Evolutionary conservation across 2,888 invertebrate species (phyloP).

Genomic region (Drosophila emarginata): DNA sequence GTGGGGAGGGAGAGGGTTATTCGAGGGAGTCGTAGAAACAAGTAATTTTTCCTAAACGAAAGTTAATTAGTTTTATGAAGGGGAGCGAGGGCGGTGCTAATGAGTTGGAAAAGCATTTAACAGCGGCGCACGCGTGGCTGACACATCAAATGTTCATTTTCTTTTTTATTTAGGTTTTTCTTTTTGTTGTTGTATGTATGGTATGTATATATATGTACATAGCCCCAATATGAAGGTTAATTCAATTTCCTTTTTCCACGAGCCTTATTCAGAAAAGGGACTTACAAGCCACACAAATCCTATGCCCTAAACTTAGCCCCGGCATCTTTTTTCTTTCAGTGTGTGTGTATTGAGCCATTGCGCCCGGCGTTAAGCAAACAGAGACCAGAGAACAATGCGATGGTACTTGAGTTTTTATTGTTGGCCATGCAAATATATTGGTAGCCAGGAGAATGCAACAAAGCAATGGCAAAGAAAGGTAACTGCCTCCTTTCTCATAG

Average conservation of each 20-base stretch:
- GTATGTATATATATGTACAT: too few relatives aligned
- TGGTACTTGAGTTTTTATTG: constrained; percentile 77
- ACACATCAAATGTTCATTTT: constrained; percentile 17
- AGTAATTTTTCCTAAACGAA: constrained; percentile 66
- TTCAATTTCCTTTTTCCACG: neutral
- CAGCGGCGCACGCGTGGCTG: constrained; percentile 45
- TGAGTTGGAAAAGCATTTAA: constrained; percentile 61
- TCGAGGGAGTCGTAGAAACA: constrained; percentile 10
- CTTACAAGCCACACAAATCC: constrained; percentile 7
- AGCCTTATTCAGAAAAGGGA: neutral
- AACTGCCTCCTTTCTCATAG: constrained; percentile 4
- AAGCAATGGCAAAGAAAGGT: constrained; percentile 41
- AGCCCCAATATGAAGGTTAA: neutral
- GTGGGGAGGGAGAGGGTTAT: constrained; percentile 19
- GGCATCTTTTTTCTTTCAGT: neutral
- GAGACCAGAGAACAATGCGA: constrained; percentile 56
- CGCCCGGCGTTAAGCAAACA: constrained; percentile 66
- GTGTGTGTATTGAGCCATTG: constrained; percentile 27
- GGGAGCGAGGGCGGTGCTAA: constrained; percentile 60
- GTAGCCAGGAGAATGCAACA: constrained; percentile 57
- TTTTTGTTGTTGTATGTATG: neutral
- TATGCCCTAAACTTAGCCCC: neutral
- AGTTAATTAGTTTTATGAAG: constrained; percentile 55
- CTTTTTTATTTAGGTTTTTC: too few relatives aligned
- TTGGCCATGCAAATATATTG: constrained; percentile 71